Evolutionary conservation across 2,888 invertebrate genomes (phyloP), one percentile per base, ranked within the genome.

Genomic region (Drosophila antonietae): DNA sequence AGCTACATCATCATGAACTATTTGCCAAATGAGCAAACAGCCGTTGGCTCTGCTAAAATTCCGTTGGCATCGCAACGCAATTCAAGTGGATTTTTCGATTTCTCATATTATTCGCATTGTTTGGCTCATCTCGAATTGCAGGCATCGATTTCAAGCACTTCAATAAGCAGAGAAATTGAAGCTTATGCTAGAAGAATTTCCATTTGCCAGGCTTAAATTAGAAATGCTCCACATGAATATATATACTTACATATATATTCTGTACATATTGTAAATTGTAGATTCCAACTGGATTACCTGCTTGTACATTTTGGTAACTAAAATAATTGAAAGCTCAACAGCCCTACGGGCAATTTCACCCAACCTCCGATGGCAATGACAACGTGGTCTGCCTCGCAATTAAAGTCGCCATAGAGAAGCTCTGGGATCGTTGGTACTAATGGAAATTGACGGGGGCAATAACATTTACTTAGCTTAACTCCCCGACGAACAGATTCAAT

Each of bases 401-500:
- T 75, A 71, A 79, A 79, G 75, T 65, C 67, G 51, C 75, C 75
- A 60, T 68, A 62, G 65, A 46, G 44, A 39, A 39, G 35, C 23
- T 15, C 23, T 1, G 20, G 47, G 23, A 14, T 18, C n/a, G 20
- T 18, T 4, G 10, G 31, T n/a, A 49, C 44, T 37, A 60, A 59
- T 66, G 62, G 60, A 64, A 57, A 62, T 59, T 61, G 61, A 64
- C 47, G 67, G 64, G 41, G 53, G 52, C 41, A 46, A 70, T 55
- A 72, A 73, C 74, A 75, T 81, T 80, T 67, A 68, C 73, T 75
- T 63, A 63, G 64, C 68, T 73, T 43, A 68, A 58, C 59, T 58
- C 63, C 61, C 70, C 44, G 49, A 75, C 80, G 80, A 74, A 69
- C 78, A 82, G 82, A 81, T 90, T 90, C 87, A 88, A 90, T 90